These are phyloP conservation scores for Cheilosia pagana DNA, from an alignment of 2,888 invertebrate genomes.

Conservation along the genomic window DNA sequence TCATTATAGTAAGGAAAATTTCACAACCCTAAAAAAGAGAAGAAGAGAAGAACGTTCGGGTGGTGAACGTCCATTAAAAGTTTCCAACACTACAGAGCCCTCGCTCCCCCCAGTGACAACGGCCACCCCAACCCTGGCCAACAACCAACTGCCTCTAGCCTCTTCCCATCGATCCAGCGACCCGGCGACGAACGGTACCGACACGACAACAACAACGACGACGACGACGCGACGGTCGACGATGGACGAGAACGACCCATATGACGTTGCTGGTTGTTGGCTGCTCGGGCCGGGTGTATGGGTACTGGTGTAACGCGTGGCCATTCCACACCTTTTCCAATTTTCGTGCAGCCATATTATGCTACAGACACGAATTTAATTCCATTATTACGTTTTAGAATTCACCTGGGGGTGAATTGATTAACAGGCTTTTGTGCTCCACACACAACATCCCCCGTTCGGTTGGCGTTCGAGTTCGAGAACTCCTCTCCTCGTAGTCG, in stretches of 20 bases:
- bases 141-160: conserved; percentile 8
- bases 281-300: conserved; percentile 33
- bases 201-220: conserved; percentile 26
- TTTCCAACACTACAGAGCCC: conserved; percentile 61
- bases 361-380: conserved; percentile 78
- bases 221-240: conserved; percentile 37
- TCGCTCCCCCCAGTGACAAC: conserved; percentile 43
- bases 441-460: conserved; percentile 45
- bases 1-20: conserved; percentile 64
- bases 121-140: conserved; percentile 7
- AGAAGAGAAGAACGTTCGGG: conserved; percentile 37
- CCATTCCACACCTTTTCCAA: conserved; percentile 75
- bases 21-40: conserved; percentile 38
- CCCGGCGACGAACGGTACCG: conserved; percentile 25
- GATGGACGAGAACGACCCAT: conserved; percentile 46
- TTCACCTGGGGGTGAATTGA: conserved; percentile 78
- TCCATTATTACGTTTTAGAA: conserved; percentile 78
- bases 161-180: conserved; percentile 54
- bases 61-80: conserved; percentile 74
- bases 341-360: conserved; percentile 75
- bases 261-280: conserved; percentile 50
- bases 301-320: conserved; percentile 68
- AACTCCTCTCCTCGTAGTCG: not conserved
- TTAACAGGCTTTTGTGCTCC: conserved; percentile 76
- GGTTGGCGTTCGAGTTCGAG: conserved; percentile 6